These are phyloP conservation scores for Myotis myotis DNA, from an alignment of 2,797 vertebrate genomes.

Conservation along the genomic window DNA sequence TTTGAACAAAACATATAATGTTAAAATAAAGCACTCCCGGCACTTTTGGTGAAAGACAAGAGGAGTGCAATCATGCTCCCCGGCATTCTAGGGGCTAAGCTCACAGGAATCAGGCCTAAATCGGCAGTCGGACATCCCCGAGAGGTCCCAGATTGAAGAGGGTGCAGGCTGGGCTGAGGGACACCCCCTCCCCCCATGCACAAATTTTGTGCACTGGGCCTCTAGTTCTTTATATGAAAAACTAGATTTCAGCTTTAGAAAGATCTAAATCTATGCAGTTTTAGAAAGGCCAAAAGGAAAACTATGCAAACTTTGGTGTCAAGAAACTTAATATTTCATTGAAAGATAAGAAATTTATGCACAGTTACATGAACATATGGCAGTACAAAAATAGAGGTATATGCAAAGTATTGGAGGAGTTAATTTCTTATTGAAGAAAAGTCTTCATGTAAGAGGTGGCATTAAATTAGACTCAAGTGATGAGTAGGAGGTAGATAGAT, in stretches of 20 bases:
- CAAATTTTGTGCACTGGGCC: no score
- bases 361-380: neutral
- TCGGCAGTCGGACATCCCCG: no score
- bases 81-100: no score
- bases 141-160: no score
- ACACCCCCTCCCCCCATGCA: no score
- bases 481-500: neutral
- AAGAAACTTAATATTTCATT: neutral
- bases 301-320: neutral
- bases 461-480: neutral
- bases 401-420: neutral
- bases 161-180: no score
- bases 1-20: no score
- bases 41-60: no score
- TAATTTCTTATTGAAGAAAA: neutral
- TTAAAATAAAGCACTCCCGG: no score
- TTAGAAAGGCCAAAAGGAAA: neutral
- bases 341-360: neutral
- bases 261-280: neutral
- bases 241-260: neutral
- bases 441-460: neutral
- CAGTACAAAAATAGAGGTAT: neutral
- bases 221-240: neutral
- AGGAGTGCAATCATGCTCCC: accelerated
- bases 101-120: no score